Evolutionary conservation across 1,140 invertebrate species (phyloP).

Genomic region (Chironomus striatipennis): DNA sequence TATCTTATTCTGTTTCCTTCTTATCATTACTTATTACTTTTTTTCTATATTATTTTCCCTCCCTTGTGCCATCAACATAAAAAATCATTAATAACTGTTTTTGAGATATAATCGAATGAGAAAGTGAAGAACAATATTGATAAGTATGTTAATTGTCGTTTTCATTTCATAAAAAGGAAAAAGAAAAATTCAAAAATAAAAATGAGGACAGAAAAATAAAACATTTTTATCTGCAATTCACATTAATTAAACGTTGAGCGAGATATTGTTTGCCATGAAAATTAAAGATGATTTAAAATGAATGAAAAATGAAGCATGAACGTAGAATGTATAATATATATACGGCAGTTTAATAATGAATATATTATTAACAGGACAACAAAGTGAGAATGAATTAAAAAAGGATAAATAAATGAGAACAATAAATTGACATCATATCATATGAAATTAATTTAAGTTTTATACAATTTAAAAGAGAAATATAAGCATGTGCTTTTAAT

Average conservation of each 20-base stretch:
- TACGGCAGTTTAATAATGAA: constrained; percentile 14
- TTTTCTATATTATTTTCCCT: neutral
- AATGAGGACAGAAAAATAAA: neutral
- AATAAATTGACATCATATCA: constrained; percentile 14
- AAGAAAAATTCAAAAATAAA: neutral
- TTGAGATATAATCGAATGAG: neutral
- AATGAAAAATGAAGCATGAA: constrained; percentile 14
- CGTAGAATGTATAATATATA: neutral
- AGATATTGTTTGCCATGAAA: neutral
- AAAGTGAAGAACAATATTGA: neutral
- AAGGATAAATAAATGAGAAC: neutral
- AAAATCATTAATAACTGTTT: constrained; percentile 9
- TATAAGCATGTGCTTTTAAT: neutral
- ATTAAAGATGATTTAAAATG: neutral
- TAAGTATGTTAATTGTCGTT: neutral
- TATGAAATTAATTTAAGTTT: neutral
- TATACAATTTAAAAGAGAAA: constrained; percentile 9
- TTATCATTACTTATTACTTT: neutral
- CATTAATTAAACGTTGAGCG: constrained; percentile 12
- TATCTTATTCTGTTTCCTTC: neutral
- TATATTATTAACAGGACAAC: neutral
- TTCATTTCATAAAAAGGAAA: neutral
- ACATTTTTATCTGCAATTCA: constrained; percentile 11
- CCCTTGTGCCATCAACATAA: neutral
- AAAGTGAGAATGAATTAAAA: neutral